Evolutionary conservation across 2,888 invertebrate genomes (phyloP), one percentile per base, ranked within the genome.

Genomic region (Sabatieria punctata): DNA sequence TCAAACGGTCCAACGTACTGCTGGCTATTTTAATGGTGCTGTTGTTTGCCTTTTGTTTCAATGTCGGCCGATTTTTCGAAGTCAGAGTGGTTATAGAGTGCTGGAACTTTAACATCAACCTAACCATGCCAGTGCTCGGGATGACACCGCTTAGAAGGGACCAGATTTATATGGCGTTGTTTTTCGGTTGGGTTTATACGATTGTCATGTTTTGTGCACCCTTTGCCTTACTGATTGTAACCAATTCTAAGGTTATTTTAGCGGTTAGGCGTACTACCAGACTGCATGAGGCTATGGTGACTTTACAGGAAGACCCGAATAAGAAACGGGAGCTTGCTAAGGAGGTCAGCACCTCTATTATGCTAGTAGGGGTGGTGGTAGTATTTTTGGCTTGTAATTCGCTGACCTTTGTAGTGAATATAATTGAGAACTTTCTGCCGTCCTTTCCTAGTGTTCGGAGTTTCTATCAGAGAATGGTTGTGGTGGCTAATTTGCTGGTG

Each of bases 121-220:
- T 11, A 4, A 8, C 18, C 26, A 6, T 43, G 30, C 19, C 24
- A 18, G 44, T 44, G n/a, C 35, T 27, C 19, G 46, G 38, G 1
- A 46, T 45, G 22, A 63, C 62, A 3, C 51, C 57, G 4, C 54
- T 67, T 46, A 57, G 56, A 8, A 45, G 52, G n/a, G 59, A 61
- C 52, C 43, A 52, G 15, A 48, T 54, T 1, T 65, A 62, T 51
- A 53, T 56, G 41, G 55, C 54, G 43, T 52, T 61, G 26, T 67
- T 63, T 51, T 65, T 58, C 49, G 51, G 58, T 3, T 62, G 61
- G 55, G n/a, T n/a, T n/a, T n/a, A n/a, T n/a, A n/a, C n/a, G n/a
- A n/a, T n/a, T n/a, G n/a, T n/a, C n/a, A n/a, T 67, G 66, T 63
- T 63, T 48, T 55, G 65, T 41, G 58, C 66, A 30, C 67, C 67